Percentiles rank a stretch among this genome's conserved stretches.
Conservation (phyloP, 2,888 invertebrate genomes). For the Eueremaeus valkanovi region DNA sequence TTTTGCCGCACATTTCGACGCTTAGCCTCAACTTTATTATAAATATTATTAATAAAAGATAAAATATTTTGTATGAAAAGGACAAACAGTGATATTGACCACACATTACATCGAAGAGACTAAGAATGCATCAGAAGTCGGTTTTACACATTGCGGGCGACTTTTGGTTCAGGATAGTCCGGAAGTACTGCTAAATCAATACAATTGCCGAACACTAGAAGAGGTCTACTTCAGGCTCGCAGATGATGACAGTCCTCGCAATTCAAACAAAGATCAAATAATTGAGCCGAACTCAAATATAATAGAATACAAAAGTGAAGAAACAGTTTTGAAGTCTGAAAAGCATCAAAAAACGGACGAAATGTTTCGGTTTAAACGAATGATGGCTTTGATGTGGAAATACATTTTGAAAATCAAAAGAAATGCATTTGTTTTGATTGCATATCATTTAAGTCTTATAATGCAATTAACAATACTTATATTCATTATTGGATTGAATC, state of each 20-base stretch:
- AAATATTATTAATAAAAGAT: too few species aligned
- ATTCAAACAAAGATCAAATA: too few species aligned
- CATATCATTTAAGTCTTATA: not conserved
- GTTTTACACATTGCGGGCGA: conserved; percentile 7
- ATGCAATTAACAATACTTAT: not conserved
- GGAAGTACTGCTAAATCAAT: not conserved
- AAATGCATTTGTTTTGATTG: conserved; percentile 48
- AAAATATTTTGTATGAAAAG: too few species aligned
- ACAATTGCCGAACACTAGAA: conserved; percentile 22
- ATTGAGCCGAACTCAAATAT: too few species aligned
- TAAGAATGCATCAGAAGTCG: conserved; percentile 12
- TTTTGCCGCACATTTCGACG: too few species aligned
- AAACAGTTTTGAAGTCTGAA: too few species aligned
- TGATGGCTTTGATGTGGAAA: conserved; percentile 49
- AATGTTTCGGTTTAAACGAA: not conserved
- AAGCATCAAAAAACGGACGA: too few species aligned
- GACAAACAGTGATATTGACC: conserved; percentile 31
- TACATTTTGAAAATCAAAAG: conserved; percentile 50
- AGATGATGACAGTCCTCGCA: too few species aligned
- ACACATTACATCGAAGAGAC: conserved; percentile 40
- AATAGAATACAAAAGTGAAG: too few species aligned
- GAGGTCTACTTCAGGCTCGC: conserved; percentile 36
- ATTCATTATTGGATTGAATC: not conserved
- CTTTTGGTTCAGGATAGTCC: conserved; percentile 26
- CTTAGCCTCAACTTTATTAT: too few species aligned